Evolutionary conservation across 2,888 invertebrate genomes (phyloP).

Genomic region (Dorcus parallelipipedus): DNA sequence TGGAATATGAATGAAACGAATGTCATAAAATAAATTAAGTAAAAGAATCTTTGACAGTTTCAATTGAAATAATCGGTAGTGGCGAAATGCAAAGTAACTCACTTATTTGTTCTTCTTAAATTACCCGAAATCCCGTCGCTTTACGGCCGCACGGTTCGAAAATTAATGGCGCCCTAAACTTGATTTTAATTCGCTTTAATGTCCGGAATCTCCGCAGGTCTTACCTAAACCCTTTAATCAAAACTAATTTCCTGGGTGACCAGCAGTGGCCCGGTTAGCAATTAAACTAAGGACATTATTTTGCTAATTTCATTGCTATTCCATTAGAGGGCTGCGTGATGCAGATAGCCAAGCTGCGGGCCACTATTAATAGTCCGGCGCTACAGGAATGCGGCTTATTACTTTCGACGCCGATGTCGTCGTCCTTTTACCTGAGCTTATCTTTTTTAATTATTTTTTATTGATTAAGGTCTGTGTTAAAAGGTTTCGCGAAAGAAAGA

Average conservation of each 20-base stretch:
- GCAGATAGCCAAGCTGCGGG: slow-evolving; percentile 45
- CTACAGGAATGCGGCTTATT: slow-evolving; percentile 29
- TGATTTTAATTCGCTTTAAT: slow-evolving; percentile 19
- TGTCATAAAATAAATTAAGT: too few species aligned
- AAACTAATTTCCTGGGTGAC: slow-evolving; percentile 46
- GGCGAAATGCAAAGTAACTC: too few species aligned
- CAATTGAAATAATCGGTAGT: too few species aligned
- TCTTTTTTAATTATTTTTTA: too few species aligned
- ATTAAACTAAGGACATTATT: slow-evolving; percentile 52
- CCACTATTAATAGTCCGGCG: slow-evolving; percentile 32
- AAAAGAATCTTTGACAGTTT: too few species aligned
- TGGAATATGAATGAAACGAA: too few species aligned
- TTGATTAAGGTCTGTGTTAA: too few species aligned
- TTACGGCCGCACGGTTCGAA: slow-evolving; percentile 8
- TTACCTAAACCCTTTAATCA: slow-evolving; percentile 40
- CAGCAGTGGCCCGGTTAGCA: slow-evolving; percentile 37
- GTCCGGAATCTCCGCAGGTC: slow-evolving; percentile 16
- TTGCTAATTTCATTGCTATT: slow-evolving; percentile 52
- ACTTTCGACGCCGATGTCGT: slow-evolving; percentile 7
- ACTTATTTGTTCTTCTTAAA: too few species aligned
- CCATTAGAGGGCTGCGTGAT: slow-evolving; percentile 51
- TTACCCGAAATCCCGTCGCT: not conserved
- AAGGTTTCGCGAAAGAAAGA: too few species aligned
- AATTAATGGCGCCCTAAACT: slow-evolving; percentile 15
- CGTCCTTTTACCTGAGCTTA: too few species aligned